Evolutionary conservation across 2,888 invertebrate genomes (phyloP).

Genomic region (Dione juno): DNA sequence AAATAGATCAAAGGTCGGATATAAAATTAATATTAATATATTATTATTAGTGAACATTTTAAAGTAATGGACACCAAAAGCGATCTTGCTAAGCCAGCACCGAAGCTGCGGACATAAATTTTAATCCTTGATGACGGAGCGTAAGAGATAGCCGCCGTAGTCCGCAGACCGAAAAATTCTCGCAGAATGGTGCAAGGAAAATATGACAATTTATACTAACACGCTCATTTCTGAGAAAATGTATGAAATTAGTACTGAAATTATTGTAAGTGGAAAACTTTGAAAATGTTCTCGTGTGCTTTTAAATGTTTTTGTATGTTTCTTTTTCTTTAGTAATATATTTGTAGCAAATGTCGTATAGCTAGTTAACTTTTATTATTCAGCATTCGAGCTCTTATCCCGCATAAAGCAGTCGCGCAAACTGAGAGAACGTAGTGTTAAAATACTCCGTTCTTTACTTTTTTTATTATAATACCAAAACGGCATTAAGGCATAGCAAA

Average conservation of each 20-base stretch:
- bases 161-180: conserved; percentile 20
- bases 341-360: too few species aligned
- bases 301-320: neutral
- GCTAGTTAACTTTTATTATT: too few species aligned
- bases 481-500: too few species aligned
- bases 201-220: conserved; percentile 2
- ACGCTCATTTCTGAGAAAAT: neutral
- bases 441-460: too few species aligned
- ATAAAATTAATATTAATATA: too few species aligned
- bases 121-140: conserved; percentile 22
- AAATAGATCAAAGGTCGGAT: too few species aligned
- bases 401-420: too few species aligned
- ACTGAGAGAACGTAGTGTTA: too few species aligned
- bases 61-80: neutral
- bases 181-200: conserved; percentile 6
- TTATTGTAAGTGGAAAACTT: neutral
- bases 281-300: neutral
- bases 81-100: conserved; percentile 6
- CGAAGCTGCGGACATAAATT: conserved; percentile 7
- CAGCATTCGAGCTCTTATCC: too few species aligned
- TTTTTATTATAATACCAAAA: too few species aligned
- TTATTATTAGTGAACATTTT: too few species aligned
- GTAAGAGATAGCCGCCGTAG: conserved; percentile 13
- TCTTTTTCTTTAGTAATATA: too few species aligned
- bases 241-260: conserved; percentile 1